Evolutionary conservation across 1,140 invertebrate species (phyloP), one percentile per base, ranked within the genome.

Genomic region (Idris sp.): DNA sequence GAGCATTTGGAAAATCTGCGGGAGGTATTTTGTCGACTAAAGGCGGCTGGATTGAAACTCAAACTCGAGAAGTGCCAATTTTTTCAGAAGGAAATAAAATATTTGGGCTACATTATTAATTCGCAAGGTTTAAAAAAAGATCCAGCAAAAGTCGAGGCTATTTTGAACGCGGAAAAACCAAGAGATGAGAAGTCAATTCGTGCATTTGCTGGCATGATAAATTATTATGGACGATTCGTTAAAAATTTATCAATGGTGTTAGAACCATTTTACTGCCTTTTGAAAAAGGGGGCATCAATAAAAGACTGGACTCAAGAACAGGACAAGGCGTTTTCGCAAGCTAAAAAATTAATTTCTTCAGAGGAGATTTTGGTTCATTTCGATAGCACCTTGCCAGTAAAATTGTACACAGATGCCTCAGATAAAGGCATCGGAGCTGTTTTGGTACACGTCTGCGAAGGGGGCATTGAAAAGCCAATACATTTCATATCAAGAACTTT

Each of bases 191-290:
- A 71, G 3, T 79, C 85, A 62, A 56, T 89, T 0, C 74, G 84
- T 74, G 48, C 73, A 89, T 38, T 38, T 59, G 56, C 89, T 1
- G 87, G 88, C 2, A 78, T 89, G 67, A 78, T 85, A 3, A 83
- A 81, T 18, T 90, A 86, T 73, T 89, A 89, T 74, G 67, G 81
- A 2, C 78, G 80, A 35, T 89, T 90, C 49, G 77, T 83, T 7
- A 67, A 48, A 10, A 77, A 80, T 43, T 61, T 81, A 5, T 61
- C 80, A 5, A 54, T 58, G 2, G 59, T 56, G 6, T 35, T 77
- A n/a, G 38, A 35, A 11, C 78, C 83, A 0, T 56, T 85, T 7
- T 76, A 84, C 62, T 33, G 76, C 4, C 26, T 56, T 1, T 28
- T 16, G 1, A 13, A 13, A 0, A n/a, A 0, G 69, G 58, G 58